Evolutionary conservation across 2,888 invertebrate genomes (phyloP).

Genomic region (Pedicia rivosa): DNA sequence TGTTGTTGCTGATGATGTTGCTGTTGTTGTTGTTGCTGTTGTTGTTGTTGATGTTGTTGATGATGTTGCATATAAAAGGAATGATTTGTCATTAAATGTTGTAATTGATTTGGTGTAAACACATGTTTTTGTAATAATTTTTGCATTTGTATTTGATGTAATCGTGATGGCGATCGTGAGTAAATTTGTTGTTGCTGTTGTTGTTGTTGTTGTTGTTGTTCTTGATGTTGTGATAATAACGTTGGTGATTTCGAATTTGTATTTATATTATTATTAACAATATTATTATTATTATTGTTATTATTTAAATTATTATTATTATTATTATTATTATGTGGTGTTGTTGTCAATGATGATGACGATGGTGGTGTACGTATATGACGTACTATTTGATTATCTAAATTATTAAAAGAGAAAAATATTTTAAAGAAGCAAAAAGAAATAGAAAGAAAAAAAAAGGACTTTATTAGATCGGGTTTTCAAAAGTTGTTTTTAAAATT

Average conservation of each 20-base stretch:
- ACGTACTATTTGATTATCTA: too few species aligned
- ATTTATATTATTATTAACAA: slow-evolving; percentile 1
- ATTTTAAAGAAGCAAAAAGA: too few species aligned
- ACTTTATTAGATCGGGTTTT: too few species aligned
- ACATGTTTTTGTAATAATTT: slow-evolving; percentile 11
- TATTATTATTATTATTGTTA: slow-evolving; percentile 1
- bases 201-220: slow-evolving; percentile 3
- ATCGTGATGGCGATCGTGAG: too few species aligned
- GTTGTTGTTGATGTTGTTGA: slow-evolving; percentile 6
- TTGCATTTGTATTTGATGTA: slow-evolving; percentile 9
- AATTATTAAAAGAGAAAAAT: too few species aligned
- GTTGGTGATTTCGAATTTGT: background rate
- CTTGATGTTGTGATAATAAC: slow-evolving; percentile 1
- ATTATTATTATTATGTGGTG: background rate
- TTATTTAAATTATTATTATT: slow-evolving; percentile 1
- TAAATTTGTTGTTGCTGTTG: slow-evolving; percentile 5
- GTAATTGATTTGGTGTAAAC: slow-evolving; percentile 11
- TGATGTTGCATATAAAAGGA: slow-evolving; percentile 8
- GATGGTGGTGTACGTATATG: too few species aligned
- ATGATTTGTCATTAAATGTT: slow-evolving; percentile 8
- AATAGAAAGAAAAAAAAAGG: too few species aligned
- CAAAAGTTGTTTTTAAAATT: too few species aligned
- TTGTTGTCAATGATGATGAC: too few species aligned
- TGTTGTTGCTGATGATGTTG: slow-evolving; percentile 5
- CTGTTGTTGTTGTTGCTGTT: slow-evolving; percentile 6